Base-by-base conservation (phyloP, 2,113 vertebrate species). In the Mormyrus iriodes region DNA sequence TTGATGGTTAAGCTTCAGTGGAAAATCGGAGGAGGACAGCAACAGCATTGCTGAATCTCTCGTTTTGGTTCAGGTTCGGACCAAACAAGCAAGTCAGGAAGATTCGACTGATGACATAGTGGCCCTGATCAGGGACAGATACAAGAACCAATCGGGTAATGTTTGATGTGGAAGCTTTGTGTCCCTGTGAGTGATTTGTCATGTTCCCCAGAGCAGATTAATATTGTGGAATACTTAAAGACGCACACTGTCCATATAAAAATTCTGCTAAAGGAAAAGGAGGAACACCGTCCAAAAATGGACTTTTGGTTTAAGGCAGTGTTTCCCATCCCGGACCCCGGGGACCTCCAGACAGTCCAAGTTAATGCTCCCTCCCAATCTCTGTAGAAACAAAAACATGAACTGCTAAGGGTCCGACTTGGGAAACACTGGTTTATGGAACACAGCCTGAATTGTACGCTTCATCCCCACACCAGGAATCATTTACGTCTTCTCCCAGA, bases 401-500 rank as follows among this genome's bases (percentile, higher is more conserved):
- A 9, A 65, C n/a, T 12, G 3, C 2, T 27, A 3, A 10, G n/a
- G 0, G 61, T 65, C 61, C 61, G 9, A 27, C 61, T 27, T 65
- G 2, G 58, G 58, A 24, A 3, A 61, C 24, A 9, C 58, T 61
- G 61, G 27, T 69, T 4, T 27, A 31, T 27, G 9, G 65, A 10
- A 73, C 27, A 73, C 31, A 73, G 6, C 73, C 73, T 79, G 15
- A 42, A 73, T 21, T 27, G 13, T 83, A 5, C 73, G 35, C 0
- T 65, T 58, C 5, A 65, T 91, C 91, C 86, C 44, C 83, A 89
- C 91, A 3, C 52, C 94, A 99, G 98, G 98, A 84, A 99, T 99
- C 49, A 94, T 99, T 88, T 99, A 99, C 48, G 99, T 99, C 42
- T 98, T 99, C 93, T 99, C 98, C 91, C 98, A 99, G 94, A 99